Evolutionary conservation across 1,140 invertebrate genomes (phyloP).

Genomic region (Danaus melanippus): DNA sequence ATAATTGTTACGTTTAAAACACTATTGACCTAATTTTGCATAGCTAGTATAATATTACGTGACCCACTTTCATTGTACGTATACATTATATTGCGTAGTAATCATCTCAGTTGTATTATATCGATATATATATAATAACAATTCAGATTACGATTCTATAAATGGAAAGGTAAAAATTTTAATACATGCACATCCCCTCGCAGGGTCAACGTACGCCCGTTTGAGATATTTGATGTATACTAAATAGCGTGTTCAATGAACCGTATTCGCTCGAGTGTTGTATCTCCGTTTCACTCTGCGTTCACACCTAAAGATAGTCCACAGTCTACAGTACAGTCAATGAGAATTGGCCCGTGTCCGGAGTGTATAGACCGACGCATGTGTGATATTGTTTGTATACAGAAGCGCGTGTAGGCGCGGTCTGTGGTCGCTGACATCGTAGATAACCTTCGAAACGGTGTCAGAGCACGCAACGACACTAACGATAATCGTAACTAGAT

Average conservation of each 20-base stretch:
- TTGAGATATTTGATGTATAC: slow-evolving; percentile 14
- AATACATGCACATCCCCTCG: slow-evolving; percentile 8
- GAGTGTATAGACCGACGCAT: slow-evolving; percentile 24
- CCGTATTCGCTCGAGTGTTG: slow-evolving; percentile 5
- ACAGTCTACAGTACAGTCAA: slow-evolving; percentile 20
- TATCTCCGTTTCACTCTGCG: slow-evolving; percentile 5
- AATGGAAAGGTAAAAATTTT: too few species aligned
- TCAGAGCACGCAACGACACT: slow-evolving; percentile 34
- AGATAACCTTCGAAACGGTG: slow-evolving; percentile 66
- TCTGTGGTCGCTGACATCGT: slow-evolving; percentile 62
- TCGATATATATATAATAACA: too few species aligned
- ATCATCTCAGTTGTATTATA: too few species aligned
- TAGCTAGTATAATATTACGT: too few species aligned
- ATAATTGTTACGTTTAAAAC: too few species aligned
- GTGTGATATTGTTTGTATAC: slow-evolving; percentile 60
- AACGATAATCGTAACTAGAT: too few species aligned
- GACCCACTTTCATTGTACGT: too few species aligned
- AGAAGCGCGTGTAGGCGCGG: slow-evolving; percentile 57
- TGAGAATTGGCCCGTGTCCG: slow-evolving; percentile 24
- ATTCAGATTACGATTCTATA: too few species aligned
- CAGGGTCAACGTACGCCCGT: slow-evolving; percentile 19
- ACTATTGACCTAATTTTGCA: too few species aligned
- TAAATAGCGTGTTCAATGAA: slow-evolving; percentile 17
- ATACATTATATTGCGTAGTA: too few species aligned
- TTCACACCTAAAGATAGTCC: too few species aligned